A percentile compares a stretch with the other conserved stretches of the same genome.
Conservation (phyloP, 2,113 vertebrate species). For the Hemichromis elongatus region DNA sequence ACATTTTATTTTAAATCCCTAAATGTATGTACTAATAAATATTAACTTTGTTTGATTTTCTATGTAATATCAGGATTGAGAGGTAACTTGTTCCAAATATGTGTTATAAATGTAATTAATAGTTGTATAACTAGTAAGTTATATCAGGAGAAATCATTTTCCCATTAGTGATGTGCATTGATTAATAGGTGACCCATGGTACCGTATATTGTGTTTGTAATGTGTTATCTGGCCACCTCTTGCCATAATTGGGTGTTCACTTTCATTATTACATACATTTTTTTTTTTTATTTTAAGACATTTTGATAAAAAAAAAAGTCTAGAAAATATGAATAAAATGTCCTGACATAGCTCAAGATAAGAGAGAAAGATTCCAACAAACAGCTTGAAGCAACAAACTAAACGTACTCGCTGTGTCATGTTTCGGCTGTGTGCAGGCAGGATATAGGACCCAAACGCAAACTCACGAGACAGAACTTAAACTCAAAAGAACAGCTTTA, state of each 20-base stretch:
- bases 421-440: too few relatives aligned
- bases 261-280: not conserved
- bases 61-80: not conserved
- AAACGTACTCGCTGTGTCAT: not conserved
- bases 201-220: not conserved
- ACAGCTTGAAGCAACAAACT: not conserved
- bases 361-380: not conserved
- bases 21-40: not conserved
- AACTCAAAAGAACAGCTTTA: too few relatives aligned
- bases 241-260: not conserved
- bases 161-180: not conserved
- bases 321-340: not conserved
- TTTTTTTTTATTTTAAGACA: not conserved
- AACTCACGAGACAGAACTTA: too few relatives aligned
- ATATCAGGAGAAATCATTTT: not conserved
- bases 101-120: not conserved
- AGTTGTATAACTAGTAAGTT: not conserved
- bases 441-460: too few relatives aligned
- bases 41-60: not conserved
- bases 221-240: not conserved
- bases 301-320: not conserved
- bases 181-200: not conserved
- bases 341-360: not conserved
- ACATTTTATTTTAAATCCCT: not conserved
- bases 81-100: not conserved